Base-by-base conservation (phyloP, 2,888 invertebrate genomes). In the Byasa hedistus region DNA sequence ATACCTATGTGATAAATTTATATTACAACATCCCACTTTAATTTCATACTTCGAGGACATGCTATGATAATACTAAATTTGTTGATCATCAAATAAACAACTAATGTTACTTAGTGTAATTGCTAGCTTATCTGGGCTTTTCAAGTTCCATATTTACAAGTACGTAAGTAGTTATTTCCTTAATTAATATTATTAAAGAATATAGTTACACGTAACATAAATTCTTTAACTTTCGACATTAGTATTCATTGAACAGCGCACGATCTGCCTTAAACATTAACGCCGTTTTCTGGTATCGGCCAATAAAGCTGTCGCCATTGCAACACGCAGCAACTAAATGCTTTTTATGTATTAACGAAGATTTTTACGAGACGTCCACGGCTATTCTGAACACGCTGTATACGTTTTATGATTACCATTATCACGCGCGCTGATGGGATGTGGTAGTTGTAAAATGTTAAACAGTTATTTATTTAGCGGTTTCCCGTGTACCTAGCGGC, bases 381-480 rank as follows among this genome's bases (percentile, higher is more conserved):
- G 76, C 77, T 83, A 80, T 83, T 83, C 78, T 78, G 76, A 77
- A 81, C 79, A 76, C 78, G 79, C 78, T 79, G 76, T 79, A 76
- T 69, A 71, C 68, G 73, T 78, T 83, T 86, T 83, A 84, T 81
- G 80, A 84, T 85, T 79, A 80, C 78, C 76, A 85, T 84, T 84
- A 86, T 85, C 79, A 81, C 74, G 72, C 73, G 70, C 73, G 75
- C 80, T 81, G 83, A 82, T 85, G 78, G 87, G 87, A 86, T 87
- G 88, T 81, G 85, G 85, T 83, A 69, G 79, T 74, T 75, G 79
- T 85, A 80, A 85, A 83, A 81, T 77, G 77, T 76, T 77, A 76
- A 83, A 84, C 79, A 78, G 81, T 83, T 85, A 81, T 85, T 86
- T 85, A 82, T 82, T 84, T 80, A 80, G 84, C 76, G 84, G 86